Evolutionary conservation across 1,140 invertebrate species (phyloP), one percentile per base, ranked within the genome.

Genomic region (Leptopilina boulardi): DNA sequence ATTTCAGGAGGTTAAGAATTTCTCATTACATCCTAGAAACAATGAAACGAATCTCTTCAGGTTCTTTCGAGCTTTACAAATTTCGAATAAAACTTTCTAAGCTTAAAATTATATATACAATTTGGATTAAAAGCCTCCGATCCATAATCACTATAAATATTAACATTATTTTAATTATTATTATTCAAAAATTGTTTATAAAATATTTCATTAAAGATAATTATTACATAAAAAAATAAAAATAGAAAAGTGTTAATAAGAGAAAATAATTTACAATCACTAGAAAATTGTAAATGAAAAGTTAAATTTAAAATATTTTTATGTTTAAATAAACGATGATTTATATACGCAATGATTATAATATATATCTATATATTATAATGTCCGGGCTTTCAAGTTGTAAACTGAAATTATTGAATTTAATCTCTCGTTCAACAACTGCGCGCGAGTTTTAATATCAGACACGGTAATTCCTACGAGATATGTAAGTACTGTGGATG

Each of bases 41-140:
- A 66, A 66, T 66, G 59, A 66, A 66, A 66, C 11, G 59, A 66
- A 66, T 66, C 59, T 66, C 21, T 66, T 66, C 23, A 66, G 21
- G 59, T 66, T 66, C 59, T 66, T 66, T 66, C 59, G 30, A 66
- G 59, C 26, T 30, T 30, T 66, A 5, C 23, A 66, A 66, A 23
- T 66, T 15, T 66, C 59, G 26, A 66, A 66, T 66, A 66, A 66
- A 66, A 38, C 34, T 6, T 38, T 38, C 2, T 38, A 38, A 38
- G 34, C 59, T 66, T 23, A 6, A n/a, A 15, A 66, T 54, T 54
- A 54, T 18, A 54, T 30, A 30, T 66, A 15, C 59, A 15, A 26
- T n/a, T 30, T n/a, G 11, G 3, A 30, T 66, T 66, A 30, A 66
- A 66, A n/a, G 6, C 1, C 9, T 59, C 2, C 51, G 1, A 9